A percentile compares a stretch with the other conserved stretches of the same genome.
Evolutionary conservation across 1,140 invertebrate genomes (phyloP).

Genomic region (Drosophila trapezifrons): DNA sequence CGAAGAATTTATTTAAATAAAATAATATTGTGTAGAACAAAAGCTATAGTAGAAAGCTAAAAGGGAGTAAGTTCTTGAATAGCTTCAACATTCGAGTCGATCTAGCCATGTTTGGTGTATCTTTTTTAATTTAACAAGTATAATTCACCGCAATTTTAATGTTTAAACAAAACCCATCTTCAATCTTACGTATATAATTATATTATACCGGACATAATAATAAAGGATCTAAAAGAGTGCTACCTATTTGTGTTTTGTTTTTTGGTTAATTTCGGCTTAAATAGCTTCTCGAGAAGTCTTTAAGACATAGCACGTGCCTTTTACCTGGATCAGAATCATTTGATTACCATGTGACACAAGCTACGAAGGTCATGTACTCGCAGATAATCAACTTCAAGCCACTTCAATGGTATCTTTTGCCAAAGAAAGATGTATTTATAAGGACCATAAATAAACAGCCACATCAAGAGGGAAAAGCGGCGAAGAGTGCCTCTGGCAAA

Average conservation of each 20-base stretch:
- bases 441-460: constrained; percentile 71
- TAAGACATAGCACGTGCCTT: constrained; percentile 59
- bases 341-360: constrained; percentile 53
- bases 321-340: constrained; percentile 52
- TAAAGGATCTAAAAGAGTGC: neutral
- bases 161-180: no score
- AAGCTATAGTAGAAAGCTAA: no score
- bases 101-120: no score
- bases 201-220: neutral
- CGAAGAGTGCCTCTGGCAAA: constrained; percentile 34
- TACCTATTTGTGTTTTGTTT: no score
- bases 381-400: constrained; percentile 59
- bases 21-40: no score
- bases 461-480: constrained; percentile 30
- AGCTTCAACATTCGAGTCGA: neutral
- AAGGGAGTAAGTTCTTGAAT: no score
- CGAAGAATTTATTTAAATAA: neutral
- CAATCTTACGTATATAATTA: no score
- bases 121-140: no score
- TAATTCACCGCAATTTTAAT: no score
- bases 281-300: constrained; percentile 25
- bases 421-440: constrained; percentile 70
- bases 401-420: constrained; percentile 43
- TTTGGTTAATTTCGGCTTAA: neutral
- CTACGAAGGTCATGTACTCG: constrained; percentile 17